Base-by-base conservation (phyloP, 2,888 invertebrate species). In the Tetragnatha montana region DNA sequence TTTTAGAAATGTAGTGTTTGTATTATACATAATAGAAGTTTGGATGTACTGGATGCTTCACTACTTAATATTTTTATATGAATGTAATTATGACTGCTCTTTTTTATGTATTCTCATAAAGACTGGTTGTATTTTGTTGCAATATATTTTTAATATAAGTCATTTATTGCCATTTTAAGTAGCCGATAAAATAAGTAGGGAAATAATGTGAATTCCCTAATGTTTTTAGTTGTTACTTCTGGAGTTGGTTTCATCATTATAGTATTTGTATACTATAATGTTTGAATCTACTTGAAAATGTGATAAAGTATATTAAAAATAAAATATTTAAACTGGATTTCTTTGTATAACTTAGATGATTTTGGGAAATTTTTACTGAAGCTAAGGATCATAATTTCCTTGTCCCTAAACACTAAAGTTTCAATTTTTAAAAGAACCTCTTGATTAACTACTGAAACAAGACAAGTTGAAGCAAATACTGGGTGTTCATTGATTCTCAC, bases 241-340 rank as follows among this genome's bases (percentile, higher is more conserved):
- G 51, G 51, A 60, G 19, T 21, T 60, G 60, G 60, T 78, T 22
- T 78, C 51, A 22, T 78, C 51, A 60, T 78, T 21, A 50, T 78
- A 50, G n/a, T 22, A 75, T 78, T 19, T 78, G 12, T 17, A 60
- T 60, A 17, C 60, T 78, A 51, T 78, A 60, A 78, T 78, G 60
- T 60, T 78, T 14, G 49, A 75, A 22, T 21, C 19, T 60, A 14
- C 60, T 78, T 78, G 10, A 14, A 78, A 51, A 60, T 78, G 78
- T 78, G 78, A 78, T 78, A 60, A 60, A 60, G 60, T 21, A 50
- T 50, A 76, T 19, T 76, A 21, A n/a, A 68, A 78, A 78, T 78
- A 78, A 78, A 75, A 78, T 60, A 78, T 78, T 78, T 78, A 78
- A 17, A 60, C 60, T 60, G 12, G 10, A 60, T 60, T 60, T 8